These are phyloP conservation scores for Dissostichus mawsoni DNA, from an alignment of 2,113 vertebrate genomes.

Conservation along the genomic window DNA sequence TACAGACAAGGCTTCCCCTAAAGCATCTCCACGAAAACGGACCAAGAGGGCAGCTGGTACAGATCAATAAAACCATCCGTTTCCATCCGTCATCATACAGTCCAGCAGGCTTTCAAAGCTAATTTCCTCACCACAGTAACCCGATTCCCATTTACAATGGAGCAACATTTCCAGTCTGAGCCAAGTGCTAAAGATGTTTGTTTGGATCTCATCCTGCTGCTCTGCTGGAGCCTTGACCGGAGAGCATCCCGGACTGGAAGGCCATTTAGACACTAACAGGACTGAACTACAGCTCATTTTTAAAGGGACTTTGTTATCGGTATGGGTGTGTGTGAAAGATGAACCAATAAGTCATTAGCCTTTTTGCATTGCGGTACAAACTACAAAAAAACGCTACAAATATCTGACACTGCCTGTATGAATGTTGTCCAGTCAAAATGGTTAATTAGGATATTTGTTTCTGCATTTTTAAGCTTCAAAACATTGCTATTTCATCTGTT, in stretches of 20 bases:
- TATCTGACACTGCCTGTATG: not conserved
- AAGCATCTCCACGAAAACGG: conserved; percentile 83
- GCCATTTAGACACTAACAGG: conserved; percentile 39
- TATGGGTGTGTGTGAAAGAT: conserved; percentile 18
- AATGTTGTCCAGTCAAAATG: conserved; percentile 23
- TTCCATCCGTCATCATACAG: conserved; percentile 23
- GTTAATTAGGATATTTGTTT: not conserved
- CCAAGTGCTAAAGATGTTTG: conserved; percentile 17
- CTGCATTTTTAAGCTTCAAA: conserved; percentile 3
- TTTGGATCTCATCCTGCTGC: conserved; percentile 5
- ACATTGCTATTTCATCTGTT: not conserved
- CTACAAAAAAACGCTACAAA: not conserved
- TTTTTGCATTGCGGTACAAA: not conserved
- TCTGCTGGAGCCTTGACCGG: not conserved
- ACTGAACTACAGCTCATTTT: conserved; percentile 33
- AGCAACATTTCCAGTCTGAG: conserved; percentile 20
- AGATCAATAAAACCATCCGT: conserved; percentile 71
- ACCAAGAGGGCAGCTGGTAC: conserved; percentile 79
- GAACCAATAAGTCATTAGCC: conserved; percentile 23
- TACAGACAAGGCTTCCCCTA: conserved; percentile 82
- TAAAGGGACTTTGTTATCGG: conserved; percentile 26
- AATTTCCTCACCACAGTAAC: conserved; percentile 35
- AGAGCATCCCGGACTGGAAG: conserved; percentile 29
- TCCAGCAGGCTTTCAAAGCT: conserved; percentile 46
- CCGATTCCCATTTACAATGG: conserved; percentile 18